Evolutionary conservation across 2,888 invertebrate genomes (phyloP).

Genomic region (Cryptus viduatorius): DNA sequence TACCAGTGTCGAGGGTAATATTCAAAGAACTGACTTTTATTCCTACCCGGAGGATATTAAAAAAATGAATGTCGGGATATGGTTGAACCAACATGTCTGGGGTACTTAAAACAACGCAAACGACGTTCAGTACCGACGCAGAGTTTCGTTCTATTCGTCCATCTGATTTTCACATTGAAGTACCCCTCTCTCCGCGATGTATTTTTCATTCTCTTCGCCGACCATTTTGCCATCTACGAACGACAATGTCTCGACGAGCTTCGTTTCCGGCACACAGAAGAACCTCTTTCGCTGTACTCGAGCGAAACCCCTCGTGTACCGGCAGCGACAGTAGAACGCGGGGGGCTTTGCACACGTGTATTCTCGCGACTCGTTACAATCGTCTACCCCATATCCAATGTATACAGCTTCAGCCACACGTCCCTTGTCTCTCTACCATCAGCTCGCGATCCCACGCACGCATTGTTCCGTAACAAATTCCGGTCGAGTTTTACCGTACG

Average conservation of each 20-base stretch:
- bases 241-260: slow-evolving; percentile 54
- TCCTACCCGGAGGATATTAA: not conserved
- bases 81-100: not conserved
- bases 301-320: slow-evolving; percentile 40
- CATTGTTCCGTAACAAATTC: slow-evolving; percentile 74
- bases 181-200: not conserved
- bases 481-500: slow-evolving; percentile 62
- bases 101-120: not conserved
- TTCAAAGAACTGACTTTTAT: not conserved
- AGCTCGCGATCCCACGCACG: slow-evolving; percentile 69
- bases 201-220: slow-evolving; percentile 8
- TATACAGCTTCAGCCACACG: not conserved
- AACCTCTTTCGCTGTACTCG: slow-evolving; percentile 37
- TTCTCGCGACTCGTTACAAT: slow-evolving; percentile 31
- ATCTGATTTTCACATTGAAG: slow-evolving; percentile 23
- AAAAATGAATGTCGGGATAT: not conserved
- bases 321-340: not conserved
- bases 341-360: slow-evolving; percentile 27
- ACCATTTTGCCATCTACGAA: slow-evolving; percentile 37
- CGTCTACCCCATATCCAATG: not conserved
- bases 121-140: not conserved
- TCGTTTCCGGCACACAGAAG: slow-evolving; percentile 48
- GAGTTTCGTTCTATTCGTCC: slow-evolving; percentile 23
- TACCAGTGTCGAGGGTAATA: not conserved
- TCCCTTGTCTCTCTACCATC: slow-evolving; percentile 56